These are phyloP conservation scores for Hippopotamus amphibius DNA, from an alignment of 2,113 vertebrate species.

Conservation along the genomic window DNA sequence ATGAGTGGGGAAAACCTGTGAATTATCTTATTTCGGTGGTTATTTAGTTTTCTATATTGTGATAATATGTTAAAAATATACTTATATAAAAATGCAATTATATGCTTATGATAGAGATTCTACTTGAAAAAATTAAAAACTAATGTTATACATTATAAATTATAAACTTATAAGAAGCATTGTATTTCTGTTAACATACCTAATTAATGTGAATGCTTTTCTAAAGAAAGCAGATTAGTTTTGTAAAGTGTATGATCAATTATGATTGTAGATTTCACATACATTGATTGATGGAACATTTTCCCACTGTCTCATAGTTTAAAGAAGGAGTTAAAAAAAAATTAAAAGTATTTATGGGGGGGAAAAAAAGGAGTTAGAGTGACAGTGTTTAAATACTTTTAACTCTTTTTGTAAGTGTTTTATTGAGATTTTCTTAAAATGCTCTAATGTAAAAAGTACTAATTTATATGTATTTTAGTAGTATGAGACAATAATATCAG, in stretches of 20 bases:
- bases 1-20: neutral
- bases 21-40: neutral
- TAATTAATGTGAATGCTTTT: slow-evolving; percentile 19
- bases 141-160: neutral
- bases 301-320: neutral
- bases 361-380: slow-evolving; percentile 34
- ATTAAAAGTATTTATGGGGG: too few relatives aligned
- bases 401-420: slow-evolving; percentile 1
- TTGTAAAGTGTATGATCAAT: neutral
- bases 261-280: neutral
- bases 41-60: neutral
- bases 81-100: neutral
- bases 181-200: neutral
- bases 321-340: neutral
- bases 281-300: neutral
- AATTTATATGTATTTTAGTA: slow-evolving; percentile 7
- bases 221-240: neutral
- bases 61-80: neutral
- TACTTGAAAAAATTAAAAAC: slow-evolving; percentile 30
- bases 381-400: slow-evolving; percentile 8
- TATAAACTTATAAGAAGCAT: neutral
- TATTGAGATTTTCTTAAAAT: slow-evolving; percentile 42
- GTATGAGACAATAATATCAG: neutral
- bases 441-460: slow-evolving; percentile 13
- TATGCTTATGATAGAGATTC: neutral